phyloP scores from a whole-genome alignment of 2,888 invertebrate species.

The Drosophila emarginata region DNA sequence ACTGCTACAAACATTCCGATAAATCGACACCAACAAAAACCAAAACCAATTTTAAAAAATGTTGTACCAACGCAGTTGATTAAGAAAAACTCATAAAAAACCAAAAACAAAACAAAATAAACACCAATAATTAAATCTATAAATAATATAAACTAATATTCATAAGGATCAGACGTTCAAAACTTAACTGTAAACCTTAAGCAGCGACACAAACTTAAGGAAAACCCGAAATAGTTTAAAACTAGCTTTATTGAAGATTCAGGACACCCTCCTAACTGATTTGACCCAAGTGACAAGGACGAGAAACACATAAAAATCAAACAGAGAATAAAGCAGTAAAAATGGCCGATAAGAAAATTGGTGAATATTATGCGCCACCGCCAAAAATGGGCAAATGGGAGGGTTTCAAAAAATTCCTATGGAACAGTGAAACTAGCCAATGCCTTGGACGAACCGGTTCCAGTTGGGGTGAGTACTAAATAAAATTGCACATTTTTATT shows the following conservation, averaged over 20 bases:
- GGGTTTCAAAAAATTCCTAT: slow-evolving; percentile 92
- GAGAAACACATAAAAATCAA: slow-evolving; percentile 30
- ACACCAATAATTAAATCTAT: slow-evolving; percentile 37
- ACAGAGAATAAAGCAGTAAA: slow-evolving; percentile 49
- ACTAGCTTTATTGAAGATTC: slow-evolving; percentile 49
- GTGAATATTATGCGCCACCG: slow-evolving; percentile 90
- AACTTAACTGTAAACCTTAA: slow-evolving; percentile 45
- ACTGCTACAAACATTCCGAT: slow-evolving; percentile 64
- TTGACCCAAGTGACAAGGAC: slow-evolving; percentile 36
- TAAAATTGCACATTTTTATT: not conserved
- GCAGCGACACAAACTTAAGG: slow-evolving; percentile 32
- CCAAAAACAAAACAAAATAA: slow-evolving; percentile 44
- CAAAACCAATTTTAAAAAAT: slow-evolving; percentile 64
- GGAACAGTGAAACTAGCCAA: slow-evolving; percentile 96
- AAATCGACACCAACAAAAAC: slow-evolving; percentile 24
- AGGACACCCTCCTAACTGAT: slow-evolving; percentile 47
- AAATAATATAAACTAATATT: slow-evolving; percentile 45
- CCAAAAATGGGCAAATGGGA: slow-evolving; percentile 93
- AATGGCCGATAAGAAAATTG: slow-evolving; percentile 91
- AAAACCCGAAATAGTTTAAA: slow-evolving; percentile 55
- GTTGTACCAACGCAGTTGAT: slow-evolving; percentile 81
- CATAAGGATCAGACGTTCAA: slow-evolving; percentile 61
- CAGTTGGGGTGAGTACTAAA: slow-evolving; percentile 94
- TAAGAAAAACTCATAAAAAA: slow-evolving; percentile 63
- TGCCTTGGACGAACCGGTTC: slow-evolving; percentile 94